Percentiles rank a stretch among this genome's conserved stretches.
Evolutionary conservation across 2,113 vertebrate species (phyloP).

Genomic region (Tautogolabrus adspersus): DNA sequence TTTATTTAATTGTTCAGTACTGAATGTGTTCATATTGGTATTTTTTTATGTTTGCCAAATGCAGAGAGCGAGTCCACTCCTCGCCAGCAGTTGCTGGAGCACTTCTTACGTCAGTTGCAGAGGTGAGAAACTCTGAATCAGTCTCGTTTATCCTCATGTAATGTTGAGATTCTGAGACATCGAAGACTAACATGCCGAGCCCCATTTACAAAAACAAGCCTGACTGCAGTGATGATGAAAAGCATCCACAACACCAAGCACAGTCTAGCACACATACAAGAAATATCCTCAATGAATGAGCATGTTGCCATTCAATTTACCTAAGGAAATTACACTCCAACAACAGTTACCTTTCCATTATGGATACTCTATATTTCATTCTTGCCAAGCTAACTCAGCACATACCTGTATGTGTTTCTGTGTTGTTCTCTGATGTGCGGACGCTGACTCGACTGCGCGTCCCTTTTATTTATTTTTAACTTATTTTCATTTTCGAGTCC

Average conservation of each 20-base stretch:
- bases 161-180: not conserved
- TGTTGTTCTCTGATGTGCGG: too few species aligned
- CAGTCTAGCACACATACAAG: not conserved
- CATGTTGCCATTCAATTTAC: too few species aligned
- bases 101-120: slow-evolving; percentile 95
- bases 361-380: too few species aligned
- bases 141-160: not conserved
- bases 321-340: not conserved
- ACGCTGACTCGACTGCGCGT: too few species aligned
- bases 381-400: too few species aligned
- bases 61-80: slow-evolving; percentile 94
- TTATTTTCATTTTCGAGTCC: too few species aligned
- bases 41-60: slow-evolving; percentile 53
- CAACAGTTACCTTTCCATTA: too few species aligned
- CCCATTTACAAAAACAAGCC: too few species aligned
- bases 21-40: not conserved
- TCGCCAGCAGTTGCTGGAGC: slow-evolving; percentile 94
- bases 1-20: not conserved
- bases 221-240: too few species aligned
- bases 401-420: too few species aligned
- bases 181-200: too few species aligned
- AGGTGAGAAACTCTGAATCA: slow-evolving; percentile 82
- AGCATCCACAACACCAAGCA: not conserved
- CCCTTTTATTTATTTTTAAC: too few species aligned
- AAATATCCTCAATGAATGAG: not conserved